Percentiles rank a stretch among this genome's conserved stretches.
phyloP scores from a whole-genome alignment of 2,888 invertebrate species.

The Drosophila mulleri region DNA sequence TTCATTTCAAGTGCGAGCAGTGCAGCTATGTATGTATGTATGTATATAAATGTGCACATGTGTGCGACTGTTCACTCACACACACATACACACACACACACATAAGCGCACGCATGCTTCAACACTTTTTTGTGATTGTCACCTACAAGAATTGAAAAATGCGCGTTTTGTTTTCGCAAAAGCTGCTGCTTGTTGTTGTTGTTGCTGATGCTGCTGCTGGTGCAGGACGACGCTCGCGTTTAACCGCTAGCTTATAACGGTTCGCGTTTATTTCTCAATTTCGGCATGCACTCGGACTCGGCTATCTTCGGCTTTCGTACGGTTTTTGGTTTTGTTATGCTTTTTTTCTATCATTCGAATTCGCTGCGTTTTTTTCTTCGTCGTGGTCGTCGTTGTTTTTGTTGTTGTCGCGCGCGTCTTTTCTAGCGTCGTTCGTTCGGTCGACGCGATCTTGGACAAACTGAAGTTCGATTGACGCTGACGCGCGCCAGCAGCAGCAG shows the following conservation, averaged over 20 bases:
- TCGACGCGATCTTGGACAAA: constrained; percentile 80
- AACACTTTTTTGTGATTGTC: constrained; percentile 12
- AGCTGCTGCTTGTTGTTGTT: background rate
- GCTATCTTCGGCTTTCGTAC: constrained; percentile 40
- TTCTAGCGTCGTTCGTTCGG: constrained; percentile 72
- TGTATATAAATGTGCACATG: background rate
- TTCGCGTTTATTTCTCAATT: constrained; percentile 19
- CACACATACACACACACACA: background rate
- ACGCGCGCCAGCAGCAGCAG: constrained; percentile 26
- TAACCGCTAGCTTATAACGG: constrained; percentile 19
- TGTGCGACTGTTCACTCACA: background rate
- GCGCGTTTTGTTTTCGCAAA: constrained; percentile 7
- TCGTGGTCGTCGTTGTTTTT: constrained; percentile 23
- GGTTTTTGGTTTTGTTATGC: constrained; percentile 21
- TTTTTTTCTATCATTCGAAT: constrained; percentile 40
- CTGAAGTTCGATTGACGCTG: constrained; percentile 73
- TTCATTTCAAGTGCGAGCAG: constrained; percentile 19
- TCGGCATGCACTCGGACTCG: constrained; percentile 24
- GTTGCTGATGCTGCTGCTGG: background rate
- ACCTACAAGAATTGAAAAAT: constrained; percentile 17
- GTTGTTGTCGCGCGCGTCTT: constrained; percentile 60
- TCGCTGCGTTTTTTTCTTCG: constrained; percentile 45
- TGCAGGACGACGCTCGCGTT: constrained; percentile 24
- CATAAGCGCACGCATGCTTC: background rate
- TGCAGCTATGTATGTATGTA: too few relatives aligned